Conservation (phyloP, 2,113 vertebrate species). For the Chloebia gouldiae region DNA sequence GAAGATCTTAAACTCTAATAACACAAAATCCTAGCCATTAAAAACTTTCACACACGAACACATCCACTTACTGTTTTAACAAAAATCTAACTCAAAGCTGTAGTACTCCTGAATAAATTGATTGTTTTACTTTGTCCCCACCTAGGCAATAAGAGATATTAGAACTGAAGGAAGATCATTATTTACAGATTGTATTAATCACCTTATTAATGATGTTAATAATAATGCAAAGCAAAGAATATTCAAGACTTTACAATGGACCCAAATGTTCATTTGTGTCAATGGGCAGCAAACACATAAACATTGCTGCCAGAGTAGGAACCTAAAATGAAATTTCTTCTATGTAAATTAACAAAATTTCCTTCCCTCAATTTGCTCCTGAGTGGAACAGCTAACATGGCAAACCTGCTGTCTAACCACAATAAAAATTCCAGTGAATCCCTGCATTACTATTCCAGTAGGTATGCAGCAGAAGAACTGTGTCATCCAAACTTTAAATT, state of each 20-base stretch:
- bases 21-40: neutral
- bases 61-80: constrained; percentile 19
- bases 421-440: neutral
- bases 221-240: neutral
- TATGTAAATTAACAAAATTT: neutral
- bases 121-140: neutral
- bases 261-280: neutral
- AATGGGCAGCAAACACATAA: neutral
- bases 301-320: neutral
- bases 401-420: neutral
- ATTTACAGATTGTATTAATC: neutral
- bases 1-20: neutral
- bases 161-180: neutral
- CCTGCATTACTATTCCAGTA: neutral
- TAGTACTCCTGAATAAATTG: neutral
- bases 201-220: neutral
- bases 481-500: neutral
- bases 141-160: neutral
- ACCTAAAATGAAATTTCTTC: neutral
- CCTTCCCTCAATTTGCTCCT: neutral
- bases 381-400: neutral
- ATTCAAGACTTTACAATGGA: neutral
- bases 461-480: neutral
- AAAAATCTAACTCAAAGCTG: neutral
- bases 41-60: neutral